Evolutionary conservation across 2,888 invertebrate species (phyloP).

Genomic region (Neocrepidodera transversa): DNA sequence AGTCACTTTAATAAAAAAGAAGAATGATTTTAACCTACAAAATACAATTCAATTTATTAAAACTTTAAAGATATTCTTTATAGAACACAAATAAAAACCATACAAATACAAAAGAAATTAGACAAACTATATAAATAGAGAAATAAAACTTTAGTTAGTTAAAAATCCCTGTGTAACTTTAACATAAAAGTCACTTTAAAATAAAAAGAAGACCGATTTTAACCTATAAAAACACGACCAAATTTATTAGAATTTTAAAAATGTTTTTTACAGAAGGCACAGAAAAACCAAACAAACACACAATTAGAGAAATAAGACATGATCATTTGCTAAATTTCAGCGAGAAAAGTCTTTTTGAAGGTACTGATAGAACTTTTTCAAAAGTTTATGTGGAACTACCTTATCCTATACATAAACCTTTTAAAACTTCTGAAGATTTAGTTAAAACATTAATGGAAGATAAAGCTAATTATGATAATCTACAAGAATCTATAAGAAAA

Average conservation of each 20-base stretch:
- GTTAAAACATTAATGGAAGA: conserved; percentile 31
- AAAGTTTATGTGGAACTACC: conserved; percentile 37
- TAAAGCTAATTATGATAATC: conserved; percentile 31
- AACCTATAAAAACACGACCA: too few species aligned
- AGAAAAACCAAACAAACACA: background rate
- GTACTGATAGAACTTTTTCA: conserved; percentile 32
- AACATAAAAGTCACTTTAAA: too few species aligned
- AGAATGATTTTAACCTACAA: background rate
- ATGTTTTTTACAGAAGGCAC: conserved; percentile 4
- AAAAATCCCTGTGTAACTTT: too few species aligned
- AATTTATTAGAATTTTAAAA: background rate
- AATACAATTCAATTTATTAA: background rate
- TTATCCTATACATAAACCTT: conserved; percentile 39
- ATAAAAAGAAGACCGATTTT: too few species aligned
- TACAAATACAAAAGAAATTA: too few species aligned
- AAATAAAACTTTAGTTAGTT: too few species aligned
- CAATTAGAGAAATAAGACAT: conserved; percentile 30
- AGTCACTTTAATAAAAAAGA: background rate
- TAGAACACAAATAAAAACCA: too few species aligned
- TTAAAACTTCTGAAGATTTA: conserved; percentile 28
- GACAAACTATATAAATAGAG: too few species aligned
- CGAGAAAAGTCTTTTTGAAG: conserved; percentile 39
- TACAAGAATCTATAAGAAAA: conserved; percentile 22
- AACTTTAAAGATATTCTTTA: too few species aligned
- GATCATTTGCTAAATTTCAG: conserved; percentile 39